Evolutionary conservation across 2,888 invertebrate genomes (phyloP), one percentile per base, ranked within the genome.

Genomic region (Phaonia tiefii): DNA sequence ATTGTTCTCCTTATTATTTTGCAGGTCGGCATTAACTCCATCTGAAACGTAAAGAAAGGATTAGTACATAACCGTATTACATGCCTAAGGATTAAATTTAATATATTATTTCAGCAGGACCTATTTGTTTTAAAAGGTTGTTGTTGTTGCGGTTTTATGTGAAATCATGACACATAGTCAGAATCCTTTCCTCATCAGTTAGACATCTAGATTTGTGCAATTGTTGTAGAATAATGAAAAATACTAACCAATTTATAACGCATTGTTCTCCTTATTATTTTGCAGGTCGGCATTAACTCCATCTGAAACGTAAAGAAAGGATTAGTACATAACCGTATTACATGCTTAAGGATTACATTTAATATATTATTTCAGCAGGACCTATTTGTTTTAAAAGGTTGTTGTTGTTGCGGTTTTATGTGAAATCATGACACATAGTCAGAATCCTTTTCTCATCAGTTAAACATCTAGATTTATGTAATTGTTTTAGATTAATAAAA

Each of bases 321-420:
- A n/a, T n/a, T n/a, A n/a, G n/a, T n/a, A n/a, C n/a, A n/a, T n/a
- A n/a, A n/a, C n/a, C n/a, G n/a, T n/a, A n/a, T n/a, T n/a, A n/a
- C n/a, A n/a, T n/a, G n/a, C n/a, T n/a, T n/a, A n/a, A n/a, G n/a
- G n/a, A n/a, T n/a, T n/a, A n/a, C n/a, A n/a, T n/a, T n/a, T n/a
- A n/a, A n/a, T n/a, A n/a, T n/a, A n/a, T n/a, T n/a, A n/a, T 73
- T 65, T 86, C 89, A 88, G 87, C 58, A 88, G 89, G 89, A 87
- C 88, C 88, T 86, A 87, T 87, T 84, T 54, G 86, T 87, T 84
- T 74, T 81, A 51, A 79, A 84, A 85, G 87, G 85, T 85, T 86
- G 75, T 84, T 75, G 86, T 75, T 89, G 87, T 87, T 89, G 88
- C 88, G 88, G 86, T 84, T 84, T 76, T 80, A 81, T 85, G 86